These are phyloP conservation scores for Sinocyclocheilus grahami DNA, from an alignment of 2,113 vertebrate genomes.

Conservation along the genomic window DNA sequence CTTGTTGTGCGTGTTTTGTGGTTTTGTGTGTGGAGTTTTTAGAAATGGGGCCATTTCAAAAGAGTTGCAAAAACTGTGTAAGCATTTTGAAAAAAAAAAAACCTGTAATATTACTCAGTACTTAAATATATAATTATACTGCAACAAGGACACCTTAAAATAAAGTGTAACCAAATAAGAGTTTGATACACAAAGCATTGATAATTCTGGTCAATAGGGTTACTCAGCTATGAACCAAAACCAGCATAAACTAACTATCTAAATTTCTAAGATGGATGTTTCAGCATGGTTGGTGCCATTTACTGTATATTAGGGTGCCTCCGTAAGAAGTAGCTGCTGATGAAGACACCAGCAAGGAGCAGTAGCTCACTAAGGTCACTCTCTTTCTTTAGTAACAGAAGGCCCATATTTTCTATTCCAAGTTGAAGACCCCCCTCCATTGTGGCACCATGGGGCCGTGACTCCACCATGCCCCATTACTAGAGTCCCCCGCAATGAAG, in stretches of 20 bases:
- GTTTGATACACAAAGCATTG: background rate
- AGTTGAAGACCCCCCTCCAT: slow-evolving; percentile 65
- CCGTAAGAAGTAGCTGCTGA: background rate
- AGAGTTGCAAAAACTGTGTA: too few species aligned
- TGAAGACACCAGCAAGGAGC: background rate
- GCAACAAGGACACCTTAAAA: too few species aligned
- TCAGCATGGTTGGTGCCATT: background rate
- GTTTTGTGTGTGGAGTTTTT: too few species aligned
- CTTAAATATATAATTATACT: too few species aligned
- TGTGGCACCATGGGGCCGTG: slow-evolving; percentile 62
- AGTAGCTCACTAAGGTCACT: slow-evolving; percentile 17
- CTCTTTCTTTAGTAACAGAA: slow-evolving; percentile 38
- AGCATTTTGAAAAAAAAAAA: too few species aligned
- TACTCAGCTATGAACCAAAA: background rate
- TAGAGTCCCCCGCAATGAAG: slow-evolving; percentile 66
- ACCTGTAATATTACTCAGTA: too few species aligned
- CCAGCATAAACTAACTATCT: background rate
- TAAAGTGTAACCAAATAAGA: background rate
- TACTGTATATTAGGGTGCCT: background rate
- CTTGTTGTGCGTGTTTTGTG: too few species aligned
- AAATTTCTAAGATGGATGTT: background rate
- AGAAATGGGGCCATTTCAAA: too few species aligned
- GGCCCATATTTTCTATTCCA: slow-evolving; percentile 57
- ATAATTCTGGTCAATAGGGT: background rate
- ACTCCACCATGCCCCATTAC: slow-evolving; percentile 74